Conservation (phyloP, 2,888 invertebrate species). For the Mesorhabditis sp. region DNA sequence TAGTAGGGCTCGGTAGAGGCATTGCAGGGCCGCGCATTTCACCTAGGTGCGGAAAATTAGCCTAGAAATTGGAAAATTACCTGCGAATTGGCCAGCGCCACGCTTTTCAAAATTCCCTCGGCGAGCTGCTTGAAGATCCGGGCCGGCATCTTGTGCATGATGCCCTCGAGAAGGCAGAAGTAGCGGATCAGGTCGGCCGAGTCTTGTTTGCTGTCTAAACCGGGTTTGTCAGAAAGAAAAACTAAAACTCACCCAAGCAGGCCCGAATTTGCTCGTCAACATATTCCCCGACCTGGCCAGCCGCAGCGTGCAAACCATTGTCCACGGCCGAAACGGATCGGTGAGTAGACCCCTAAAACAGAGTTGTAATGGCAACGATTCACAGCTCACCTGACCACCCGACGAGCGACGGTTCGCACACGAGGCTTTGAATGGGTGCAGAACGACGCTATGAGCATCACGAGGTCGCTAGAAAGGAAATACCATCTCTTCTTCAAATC, state of each 20-base stretch:
- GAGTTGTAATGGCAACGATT: neutral
- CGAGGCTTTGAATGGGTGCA: slow-evolving; percentile 48
- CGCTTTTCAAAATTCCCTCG: slow-evolving; percentile 39
- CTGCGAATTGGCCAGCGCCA: slow-evolving; percentile 39
- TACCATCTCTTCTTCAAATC: too few relatives aligned
- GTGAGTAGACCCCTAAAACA: slow-evolving; percentile 39
- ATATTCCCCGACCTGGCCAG: slow-evolving; percentile 35
- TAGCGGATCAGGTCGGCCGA: slow-evolving; percentile 36
- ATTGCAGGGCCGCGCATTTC: slow-evolving; percentile 48
- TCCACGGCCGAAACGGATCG: slow-evolving; percentile 46
- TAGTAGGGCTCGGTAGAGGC: slow-evolving; percentile 42
- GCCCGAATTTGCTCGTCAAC: slow-evolving; percentile 33
- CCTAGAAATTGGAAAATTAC: slow-evolving; percentile 14
- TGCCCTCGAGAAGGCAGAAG: slow-evolving; percentile 50
- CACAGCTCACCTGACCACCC: slow-evolving; percentile 22
- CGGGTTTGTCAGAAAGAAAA: neutral
- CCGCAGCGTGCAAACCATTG: slow-evolving; percentile 45
- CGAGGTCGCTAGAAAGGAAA: slow-evolving; percentile 30
- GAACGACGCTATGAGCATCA: slow-evolving; percentile 40
- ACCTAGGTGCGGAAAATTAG: slow-evolving; percentile 18
- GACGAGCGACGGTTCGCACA: slow-evolving; percentile 50
- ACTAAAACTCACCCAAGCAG: slow-evolving; percentile 22
- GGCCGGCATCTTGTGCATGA: slow-evolving; percentile 50
- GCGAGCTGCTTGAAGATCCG: slow-evolving; percentile 39
- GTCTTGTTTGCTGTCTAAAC: slow-evolving; percentile 26